Evolutionary conservation across 2,113 vertebrate species (phyloP).

Genomic region (Callorhinus ursinus): DNA sequence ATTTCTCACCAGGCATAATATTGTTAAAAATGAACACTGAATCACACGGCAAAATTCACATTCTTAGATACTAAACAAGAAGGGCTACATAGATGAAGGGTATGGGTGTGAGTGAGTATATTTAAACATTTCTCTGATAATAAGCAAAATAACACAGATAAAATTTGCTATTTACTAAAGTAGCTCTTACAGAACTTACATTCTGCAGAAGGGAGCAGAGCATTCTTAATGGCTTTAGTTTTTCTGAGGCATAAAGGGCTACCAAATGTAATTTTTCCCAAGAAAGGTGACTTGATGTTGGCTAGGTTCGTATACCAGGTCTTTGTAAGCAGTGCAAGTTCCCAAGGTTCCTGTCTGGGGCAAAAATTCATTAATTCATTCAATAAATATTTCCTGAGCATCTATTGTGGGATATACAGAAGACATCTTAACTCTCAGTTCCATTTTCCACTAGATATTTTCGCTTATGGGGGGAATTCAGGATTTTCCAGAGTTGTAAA

Average conservation of each 20-base stretch:
- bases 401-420: neutral
- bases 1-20: neutral
- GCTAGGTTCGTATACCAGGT: neutral
- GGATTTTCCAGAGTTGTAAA: conserved; percentile 19
- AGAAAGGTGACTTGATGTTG: neutral
- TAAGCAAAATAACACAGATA: neutral
- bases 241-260: neutral
- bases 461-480: neutral
- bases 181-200: conserved; percentile 48
- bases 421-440: neutral
- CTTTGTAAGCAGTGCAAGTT: conserved; percentile 66
- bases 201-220: conserved; percentile 51
- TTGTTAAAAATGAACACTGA: neutral
- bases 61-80: neutral
- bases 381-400: neutral
- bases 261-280: conserved; percentile 67
- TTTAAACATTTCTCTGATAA: conserved; percentile 8
- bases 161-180: neutral
- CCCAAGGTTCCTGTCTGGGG: conserved; percentile 69
- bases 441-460: neutral
- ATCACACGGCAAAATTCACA: neutral
- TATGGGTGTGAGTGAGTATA: neutral
- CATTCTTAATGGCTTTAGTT: neutral
- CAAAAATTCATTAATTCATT: conserved; percentile 36
- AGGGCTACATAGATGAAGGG: neutral